Percentiles rank a stretch among this genome's conserved stretches.
phyloP scores from a whole-genome alignment of 2,888 invertebrate genomes.

The Bruchidius siliquastri region DNA sequence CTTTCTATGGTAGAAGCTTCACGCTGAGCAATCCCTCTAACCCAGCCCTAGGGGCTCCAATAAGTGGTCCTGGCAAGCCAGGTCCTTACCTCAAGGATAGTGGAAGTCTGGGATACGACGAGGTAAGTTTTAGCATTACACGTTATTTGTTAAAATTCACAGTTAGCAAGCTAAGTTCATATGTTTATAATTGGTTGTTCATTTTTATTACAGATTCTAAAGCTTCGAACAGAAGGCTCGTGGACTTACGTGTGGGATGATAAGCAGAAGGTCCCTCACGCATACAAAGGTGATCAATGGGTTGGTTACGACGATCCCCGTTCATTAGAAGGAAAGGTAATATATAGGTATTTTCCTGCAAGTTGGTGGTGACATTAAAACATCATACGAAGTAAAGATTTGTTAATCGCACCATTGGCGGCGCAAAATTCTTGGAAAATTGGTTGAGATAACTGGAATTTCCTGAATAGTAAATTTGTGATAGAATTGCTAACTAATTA shows the following conservation, averaged over 20 bases:
- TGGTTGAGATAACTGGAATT: too few species aligned
- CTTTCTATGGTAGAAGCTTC: slow-evolving; percentile 67
- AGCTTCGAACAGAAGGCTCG: background rate
- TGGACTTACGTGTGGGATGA: slow-evolving; percentile 29
- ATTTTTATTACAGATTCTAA: background rate
- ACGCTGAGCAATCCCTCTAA: slow-evolving; percentile 50
- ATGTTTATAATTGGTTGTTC: too few species aligned
- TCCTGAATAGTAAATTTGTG: too few species aligned
- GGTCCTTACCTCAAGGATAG: slow-evolving; percentile 60
- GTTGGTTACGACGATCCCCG: slow-evolving; percentile 28
- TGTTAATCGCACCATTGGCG: background rate
- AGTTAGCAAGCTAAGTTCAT: too few species aligned
- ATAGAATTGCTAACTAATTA: too few species aligned
- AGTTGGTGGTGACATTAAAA: too few species aligned
- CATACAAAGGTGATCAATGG: slow-evolving; percentile 28
- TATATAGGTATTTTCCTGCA: background rate
- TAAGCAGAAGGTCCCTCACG: slow-evolving; percentile 29
- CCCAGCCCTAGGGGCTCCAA: slow-evolving; percentile 54
- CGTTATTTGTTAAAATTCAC: too few species aligned
- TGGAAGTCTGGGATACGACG: slow-evolving; percentile 72
- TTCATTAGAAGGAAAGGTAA: slow-evolving; percentile 22
- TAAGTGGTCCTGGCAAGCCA: slow-evolving; percentile 54
- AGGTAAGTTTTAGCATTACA: slow-evolving; percentile 49
- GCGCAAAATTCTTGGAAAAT: too few species aligned
- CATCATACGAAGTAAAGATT: too few species aligned